A percentile compares a stretch with the other conserved stretches of the same genome.
Evolutionary conservation across 1,140 invertebrate species (phyloP).

Genomic region (Paraescarpia echinospica): DNA sequence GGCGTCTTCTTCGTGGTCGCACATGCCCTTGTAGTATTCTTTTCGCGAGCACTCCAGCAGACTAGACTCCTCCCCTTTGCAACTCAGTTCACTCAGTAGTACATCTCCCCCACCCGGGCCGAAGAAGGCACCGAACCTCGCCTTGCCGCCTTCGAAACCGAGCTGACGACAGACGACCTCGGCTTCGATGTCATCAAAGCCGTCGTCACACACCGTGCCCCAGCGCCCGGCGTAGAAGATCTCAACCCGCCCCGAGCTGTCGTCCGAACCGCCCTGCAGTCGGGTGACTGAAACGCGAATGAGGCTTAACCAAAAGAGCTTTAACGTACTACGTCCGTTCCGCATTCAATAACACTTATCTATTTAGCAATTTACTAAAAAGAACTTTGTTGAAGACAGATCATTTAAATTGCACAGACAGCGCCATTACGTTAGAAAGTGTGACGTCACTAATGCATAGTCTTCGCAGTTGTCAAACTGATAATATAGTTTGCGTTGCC

Average conservation of each 20-base stretch:
- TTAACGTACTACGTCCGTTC: too few species aligned
- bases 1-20: conserved; percentile 68
- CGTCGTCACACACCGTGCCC: conserved; percentile 78
- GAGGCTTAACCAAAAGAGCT: background rate
- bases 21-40: conserved; percentile 66
- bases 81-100: conserved; percentile 74
- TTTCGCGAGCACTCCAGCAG: conserved; percentile 64
- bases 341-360: too few species aligned
- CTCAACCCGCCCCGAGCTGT: conserved; percentile 71
- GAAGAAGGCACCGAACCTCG: conserved; percentile 43
- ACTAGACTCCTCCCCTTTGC: conserved; percentile 70
- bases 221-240: conserved; percentile 69
- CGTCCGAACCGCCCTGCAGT: conserved; percentile 62
- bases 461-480: too few species aligned
- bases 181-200: conserved; percentile 70
- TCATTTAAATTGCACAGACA: too few species aligned
- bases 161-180: conserved; percentile 72
- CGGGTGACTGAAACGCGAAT: conserved; percentile 21
- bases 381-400: too few species aligned
- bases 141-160: conserved; percentile 51
- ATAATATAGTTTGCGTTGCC: too few species aligned
- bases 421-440: too few species aligned
- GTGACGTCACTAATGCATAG: too few species aligned
- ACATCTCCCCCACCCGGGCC: conserved; percentile 57
- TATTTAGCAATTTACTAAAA: too few species aligned